Evolutionary conservation across 1,140 invertebrate species (phyloP).

Genomic region (Semibalanus balanoides): DNA sequence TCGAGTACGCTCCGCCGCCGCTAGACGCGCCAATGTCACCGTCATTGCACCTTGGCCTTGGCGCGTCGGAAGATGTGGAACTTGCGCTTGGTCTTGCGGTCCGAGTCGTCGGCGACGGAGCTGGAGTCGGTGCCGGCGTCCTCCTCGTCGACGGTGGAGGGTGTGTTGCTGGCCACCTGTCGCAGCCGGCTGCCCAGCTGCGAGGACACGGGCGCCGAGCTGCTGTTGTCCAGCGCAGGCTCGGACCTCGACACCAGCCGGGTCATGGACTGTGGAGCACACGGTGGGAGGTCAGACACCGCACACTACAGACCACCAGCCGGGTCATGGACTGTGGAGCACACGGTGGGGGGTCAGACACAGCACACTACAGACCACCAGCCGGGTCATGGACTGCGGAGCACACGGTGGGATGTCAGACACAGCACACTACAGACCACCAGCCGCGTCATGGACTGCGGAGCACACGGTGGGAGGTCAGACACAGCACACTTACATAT

Average conservation of each 20-base stretch:
- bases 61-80: neutral
- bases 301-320: too few relatives aligned
- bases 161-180: neutral
- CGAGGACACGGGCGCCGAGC: neutral
- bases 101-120: neutral
- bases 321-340: too few relatives aligned
- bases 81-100: neutral
- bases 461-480: too few relatives aligned
- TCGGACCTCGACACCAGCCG: neutral
- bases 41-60: neutral
- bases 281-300: too few relatives aligned
- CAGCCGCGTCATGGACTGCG: neutral
- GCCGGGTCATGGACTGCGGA: too few relatives aligned
- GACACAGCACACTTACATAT: too few relatives aligned
- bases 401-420: too few relatives aligned
- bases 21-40: neutral
- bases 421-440: too few relatives aligned
- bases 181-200: neutral
- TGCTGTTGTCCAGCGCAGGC: neutral
- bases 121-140: neutral
- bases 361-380: too few relatives aligned
- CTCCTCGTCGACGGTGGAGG: neutral
- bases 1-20: neutral
- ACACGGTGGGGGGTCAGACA: too few relatives aligned
- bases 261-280: neutral